A percentile compares a stretch with the other conserved stretches of the same genome.
These are phyloP conservation scores for Boleophthalmus pectinirostris DNA, from an alignment of 2,113 vertebrate species.

Conservation along the genomic window DNA sequence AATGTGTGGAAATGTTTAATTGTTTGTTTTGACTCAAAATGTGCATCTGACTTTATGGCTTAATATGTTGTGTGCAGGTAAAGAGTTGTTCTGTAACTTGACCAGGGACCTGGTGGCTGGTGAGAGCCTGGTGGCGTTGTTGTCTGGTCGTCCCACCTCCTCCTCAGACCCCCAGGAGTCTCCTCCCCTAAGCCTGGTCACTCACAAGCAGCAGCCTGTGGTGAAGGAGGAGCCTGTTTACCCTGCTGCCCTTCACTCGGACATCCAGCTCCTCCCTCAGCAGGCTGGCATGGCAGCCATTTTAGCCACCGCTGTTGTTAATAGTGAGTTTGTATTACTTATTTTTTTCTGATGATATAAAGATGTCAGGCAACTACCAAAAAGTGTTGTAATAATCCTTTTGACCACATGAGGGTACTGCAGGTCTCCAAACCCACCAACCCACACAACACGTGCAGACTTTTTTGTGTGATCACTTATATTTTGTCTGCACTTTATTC, in stretches of 20 bases:
- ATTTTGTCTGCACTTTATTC: not conserved
- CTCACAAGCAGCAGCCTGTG: constrained; percentile 24
- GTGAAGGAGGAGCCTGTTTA: constrained; percentile 78
- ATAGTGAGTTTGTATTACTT: constrained; percentile 85
- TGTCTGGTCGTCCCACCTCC: constrained; percentile 44
- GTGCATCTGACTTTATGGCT: not conserved
- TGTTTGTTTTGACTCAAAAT: not conserved
- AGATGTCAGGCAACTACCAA: not conserved
- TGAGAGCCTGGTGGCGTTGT: constrained; percentile 66
- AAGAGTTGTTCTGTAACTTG: constrained; percentile 87
- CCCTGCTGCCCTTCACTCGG: constrained; percentile 73
- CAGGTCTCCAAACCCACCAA: not conserved
- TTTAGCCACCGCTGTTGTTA: constrained; percentile 91
- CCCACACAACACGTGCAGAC: not conserved
- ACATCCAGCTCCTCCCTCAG: constrained; percentile 96
- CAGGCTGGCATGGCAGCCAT: constrained; percentile 98
- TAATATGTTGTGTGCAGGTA: constrained; percentile 68
- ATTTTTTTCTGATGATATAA: not conserved
- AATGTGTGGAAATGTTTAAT: not conserved
- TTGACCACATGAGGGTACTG: constrained; percentile 50
- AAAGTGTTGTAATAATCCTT: constrained; percentile 3
- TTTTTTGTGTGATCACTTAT: not conserved
- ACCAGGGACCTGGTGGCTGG: constrained; percentile 74
- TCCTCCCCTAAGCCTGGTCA: constrained; percentile 58
- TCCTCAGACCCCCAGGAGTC: constrained; percentile 53